A percentile compares a stretch with the other conserved stretches of the same genome.
These are phyloP conservation scores for Rhinogobius similis DNA, from an alignment of 2,113 vertebrate genomes.

Conservation along the genomic window DNA sequence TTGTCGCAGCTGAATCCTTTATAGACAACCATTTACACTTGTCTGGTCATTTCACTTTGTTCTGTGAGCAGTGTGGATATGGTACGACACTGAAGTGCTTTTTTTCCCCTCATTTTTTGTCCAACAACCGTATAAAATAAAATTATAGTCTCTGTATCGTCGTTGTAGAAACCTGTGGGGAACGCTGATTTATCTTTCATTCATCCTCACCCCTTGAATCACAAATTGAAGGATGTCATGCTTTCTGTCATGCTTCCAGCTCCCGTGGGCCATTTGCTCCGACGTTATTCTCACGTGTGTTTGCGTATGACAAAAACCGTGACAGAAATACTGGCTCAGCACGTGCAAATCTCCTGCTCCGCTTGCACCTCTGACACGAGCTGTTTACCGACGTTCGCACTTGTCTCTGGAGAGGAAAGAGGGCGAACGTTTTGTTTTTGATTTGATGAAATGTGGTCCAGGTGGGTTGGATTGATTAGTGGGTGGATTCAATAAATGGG, in stretches of 20 bases:
- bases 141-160: neutral
- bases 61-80: too few species aligned
- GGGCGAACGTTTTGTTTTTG: neutral
- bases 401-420: conserved; percentile 24
- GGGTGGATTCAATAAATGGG: conserved; percentile 28
- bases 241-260: neutral
- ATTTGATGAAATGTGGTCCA: conserved; percentile 39
- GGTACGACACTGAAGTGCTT: too few species aligned
- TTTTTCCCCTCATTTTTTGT: too few species aligned
- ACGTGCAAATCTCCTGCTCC: conserved; percentile 20
- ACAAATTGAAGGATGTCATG: neutral
- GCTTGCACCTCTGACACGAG: conserved; percentile 2
- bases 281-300: neutral
- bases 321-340: conserved; percentile 16
- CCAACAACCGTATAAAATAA: too few species aligned
- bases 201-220: neutral
- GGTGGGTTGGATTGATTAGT: conserved; percentile 60
- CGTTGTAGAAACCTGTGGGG: neutral
- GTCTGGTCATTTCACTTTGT: too few species aligned
- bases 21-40: too few species aligned
- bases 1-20: too few species aligned
- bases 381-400: conserved; percentile 34
- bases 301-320: conserved; percentile 7
- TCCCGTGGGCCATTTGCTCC: neutral
- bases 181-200: neutral